These are phyloP conservation scores for Pyrocephalus nanus DNA, from an alignment of 2,797 vertebrate genomes.

Conservation along the genomic window DNA sequence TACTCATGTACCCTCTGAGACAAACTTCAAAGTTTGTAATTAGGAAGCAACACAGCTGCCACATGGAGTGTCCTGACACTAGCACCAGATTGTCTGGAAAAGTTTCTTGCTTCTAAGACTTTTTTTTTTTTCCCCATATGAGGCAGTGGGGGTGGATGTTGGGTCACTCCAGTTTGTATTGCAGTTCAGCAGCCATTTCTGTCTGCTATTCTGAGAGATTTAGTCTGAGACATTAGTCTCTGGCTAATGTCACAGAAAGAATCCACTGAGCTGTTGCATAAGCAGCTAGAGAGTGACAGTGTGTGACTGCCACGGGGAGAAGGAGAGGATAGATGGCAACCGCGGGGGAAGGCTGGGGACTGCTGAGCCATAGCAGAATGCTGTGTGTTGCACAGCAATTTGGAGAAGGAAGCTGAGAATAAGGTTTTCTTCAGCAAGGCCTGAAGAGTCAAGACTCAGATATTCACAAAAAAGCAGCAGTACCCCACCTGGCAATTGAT, in stretches of 20 bases:
- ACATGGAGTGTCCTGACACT: background rate
- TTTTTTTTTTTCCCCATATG: background rate
- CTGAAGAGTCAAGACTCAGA: background rate
- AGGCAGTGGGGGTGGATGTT: background rate
- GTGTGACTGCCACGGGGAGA: background rate
- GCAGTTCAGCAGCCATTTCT: background rate
- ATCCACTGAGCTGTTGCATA: conserved; percentile 7
- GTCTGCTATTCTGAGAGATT: background rate
- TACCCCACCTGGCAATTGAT: background rate
- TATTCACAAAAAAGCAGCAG: background rate
- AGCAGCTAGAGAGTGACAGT: conserved; percentile 32
- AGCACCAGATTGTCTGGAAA: background rate
- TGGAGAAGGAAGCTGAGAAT: background rate
- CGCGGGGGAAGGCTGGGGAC: background rate
- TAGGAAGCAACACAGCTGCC: background rate
- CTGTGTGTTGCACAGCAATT: background rate
- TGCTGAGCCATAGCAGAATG: background rate
- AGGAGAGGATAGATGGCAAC: background rate
- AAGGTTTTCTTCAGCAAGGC: background rate
- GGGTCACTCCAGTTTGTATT: background rate
- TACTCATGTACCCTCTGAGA: background rate
- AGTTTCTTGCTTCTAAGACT: background rate
- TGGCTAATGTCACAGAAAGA: background rate
- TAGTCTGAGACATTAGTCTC: background rate
- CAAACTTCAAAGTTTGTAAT: background rate